Evolutionary conservation across 2,113 vertebrate species (phyloP).

Genomic region (Percopsis transmontana): DNA sequence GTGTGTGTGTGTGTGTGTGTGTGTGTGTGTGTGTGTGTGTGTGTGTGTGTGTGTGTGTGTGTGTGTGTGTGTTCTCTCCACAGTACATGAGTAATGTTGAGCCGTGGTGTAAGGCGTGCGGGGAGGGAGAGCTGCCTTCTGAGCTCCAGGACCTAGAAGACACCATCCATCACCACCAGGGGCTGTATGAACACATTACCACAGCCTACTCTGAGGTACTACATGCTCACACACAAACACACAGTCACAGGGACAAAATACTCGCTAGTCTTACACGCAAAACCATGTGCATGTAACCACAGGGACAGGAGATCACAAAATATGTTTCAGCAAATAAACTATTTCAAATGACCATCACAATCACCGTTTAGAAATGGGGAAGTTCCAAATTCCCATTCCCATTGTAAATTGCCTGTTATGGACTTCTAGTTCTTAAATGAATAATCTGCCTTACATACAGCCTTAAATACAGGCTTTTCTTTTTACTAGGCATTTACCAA

Average conservation of each 20-base stretch:
- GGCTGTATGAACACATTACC: conserved; percentile 94
- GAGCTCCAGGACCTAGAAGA: conserved; percentile 98
- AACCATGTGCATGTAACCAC: neutral
- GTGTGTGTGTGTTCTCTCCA: conserved; percentile 13
- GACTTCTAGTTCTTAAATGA: too few species aligned
- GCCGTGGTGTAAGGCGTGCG: conserved; percentile 97
- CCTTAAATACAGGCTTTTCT: too few species aligned
- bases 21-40: neutral
- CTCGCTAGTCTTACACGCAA: neutral
- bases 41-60: conserved; percentile 1
- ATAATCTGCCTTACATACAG: too few species aligned
- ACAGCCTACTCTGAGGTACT: conserved; percentile 92
- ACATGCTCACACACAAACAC: neutral
- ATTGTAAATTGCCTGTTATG: too few species aligned
- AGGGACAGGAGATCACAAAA: neutral
- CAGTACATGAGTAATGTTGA: conserved; percentile 98
- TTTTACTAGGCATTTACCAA: too few species aligned
- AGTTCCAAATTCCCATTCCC: too few species aligned
- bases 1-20: neutral
- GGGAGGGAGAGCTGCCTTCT: conserved; percentile 94
- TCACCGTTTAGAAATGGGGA: too few species aligned
- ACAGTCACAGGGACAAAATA: neutral
- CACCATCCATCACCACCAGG: conserved; percentile 96
- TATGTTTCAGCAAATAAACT: neutral
- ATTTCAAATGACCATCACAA: too few species aligned